These are phyloP conservation scores for Geodia barretti DNA, from an alignment of 37 sponge, comb jelly and placozoan genomes.

Conservation along the genomic window DNA sequence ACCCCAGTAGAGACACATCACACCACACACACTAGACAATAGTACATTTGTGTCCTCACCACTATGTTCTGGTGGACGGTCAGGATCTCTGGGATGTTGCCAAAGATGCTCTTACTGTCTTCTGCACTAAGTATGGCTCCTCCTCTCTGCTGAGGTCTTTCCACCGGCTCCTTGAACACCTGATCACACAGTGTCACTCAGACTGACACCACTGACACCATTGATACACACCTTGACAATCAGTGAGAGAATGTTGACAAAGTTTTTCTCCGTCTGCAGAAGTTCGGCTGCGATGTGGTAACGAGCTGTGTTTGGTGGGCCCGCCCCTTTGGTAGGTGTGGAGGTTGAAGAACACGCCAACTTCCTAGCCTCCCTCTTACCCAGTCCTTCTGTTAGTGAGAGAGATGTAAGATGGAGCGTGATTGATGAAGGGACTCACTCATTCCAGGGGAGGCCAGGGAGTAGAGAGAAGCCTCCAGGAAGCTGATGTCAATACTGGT, in stretches of 20 bases:
- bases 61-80: slow-evolving; percentile 66
- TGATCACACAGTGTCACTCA: not conserved
- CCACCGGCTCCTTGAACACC: slow-evolving; percentile 87
- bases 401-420: not conserved
- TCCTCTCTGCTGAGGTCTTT: slow-evolving; percentile 66
- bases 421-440: too few species aligned
- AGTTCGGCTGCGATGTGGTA: slow-evolving; percentile 82
- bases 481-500: slow-evolving; percentile 49
- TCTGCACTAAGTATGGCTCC: slow-evolving; percentile 77
- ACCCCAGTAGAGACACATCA: not conserved
- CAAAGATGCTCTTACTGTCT: slow-evolving; percentile 89
- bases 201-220: not conserved
- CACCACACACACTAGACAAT: not conserved
- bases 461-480: slow-evolving; percentile 73
- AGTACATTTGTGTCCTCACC: slow-evolving; percentile 36
- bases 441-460: slow-evolving; percentile 54
- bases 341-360: not conserved
- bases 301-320: slow-evolving; percentile 80
- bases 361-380: slow-evolving; percentile 11
- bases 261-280: slow-evolving; percentile 92
- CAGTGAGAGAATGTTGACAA: slow-evolving; percentile 75
- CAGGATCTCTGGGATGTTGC: slow-evolving; percentile 82
- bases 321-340: slow-evolving; percentile 15
- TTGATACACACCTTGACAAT: slow-evolving; percentile 66
- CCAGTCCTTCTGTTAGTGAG: not conserved